Conservation (phyloP, 2,113 vertebrate genomes). For the Passerina amoena region DNA sequence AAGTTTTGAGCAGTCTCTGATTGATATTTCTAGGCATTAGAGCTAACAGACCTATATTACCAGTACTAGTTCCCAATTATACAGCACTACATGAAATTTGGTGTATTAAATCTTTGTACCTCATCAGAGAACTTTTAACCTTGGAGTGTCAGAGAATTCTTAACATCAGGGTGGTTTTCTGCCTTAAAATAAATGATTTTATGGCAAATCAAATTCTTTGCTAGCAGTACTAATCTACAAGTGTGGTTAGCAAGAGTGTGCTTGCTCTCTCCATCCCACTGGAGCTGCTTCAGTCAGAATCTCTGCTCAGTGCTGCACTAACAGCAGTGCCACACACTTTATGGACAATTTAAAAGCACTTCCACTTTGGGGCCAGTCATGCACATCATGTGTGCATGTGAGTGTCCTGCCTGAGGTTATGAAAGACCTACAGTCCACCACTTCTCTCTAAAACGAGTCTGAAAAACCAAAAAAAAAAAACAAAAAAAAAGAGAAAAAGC, state of each 20-base stretch:
- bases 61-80: neutral
- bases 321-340: neutral
- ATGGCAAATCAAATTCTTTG: neutral
- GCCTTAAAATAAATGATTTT: neutral
- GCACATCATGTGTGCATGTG: neutral
- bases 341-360: slow-evolving; percentile 35
- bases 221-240: neutral
- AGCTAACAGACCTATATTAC: neutral
- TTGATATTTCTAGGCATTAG: neutral
- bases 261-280: neutral
- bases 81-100: neutral
- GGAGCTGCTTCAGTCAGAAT: neutral
- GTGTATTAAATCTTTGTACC: neutral
- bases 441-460: neutral
- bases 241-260: neutral
- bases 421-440: slow-evolving; percentile 3
- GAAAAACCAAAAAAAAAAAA: neutral
- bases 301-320: neutral
- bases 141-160: neutral
- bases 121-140: neutral
- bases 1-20: neutral
- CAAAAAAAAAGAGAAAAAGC: neutral
- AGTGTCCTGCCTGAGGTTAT: slow-evolving; percentile 6
- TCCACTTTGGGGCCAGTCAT: neutral
- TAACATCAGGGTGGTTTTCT: neutral